Conservation (phyloP, 2,888 invertebrate genomes). For the Tromatobia lineatoria region DNA sequence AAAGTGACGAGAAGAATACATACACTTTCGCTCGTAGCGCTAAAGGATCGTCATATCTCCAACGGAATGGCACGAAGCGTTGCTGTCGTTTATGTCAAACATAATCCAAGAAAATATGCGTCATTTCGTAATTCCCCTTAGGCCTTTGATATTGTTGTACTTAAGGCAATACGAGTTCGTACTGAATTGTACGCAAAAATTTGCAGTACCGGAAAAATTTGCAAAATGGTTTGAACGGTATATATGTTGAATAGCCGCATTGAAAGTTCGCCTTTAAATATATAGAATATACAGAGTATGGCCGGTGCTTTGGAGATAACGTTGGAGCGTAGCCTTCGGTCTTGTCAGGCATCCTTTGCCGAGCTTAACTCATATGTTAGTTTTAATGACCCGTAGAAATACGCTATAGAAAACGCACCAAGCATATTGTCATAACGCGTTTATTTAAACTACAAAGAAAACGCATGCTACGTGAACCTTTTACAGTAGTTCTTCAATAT, state of each 20-base stretch:
- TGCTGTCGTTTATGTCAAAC: conserved; percentile 5
- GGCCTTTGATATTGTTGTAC: neutral
- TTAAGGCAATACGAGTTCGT: too few relatives aligned
- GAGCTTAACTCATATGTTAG: conserved; percentile 43
- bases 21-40: neutral
- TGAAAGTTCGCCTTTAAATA: conserved; percentile 31
- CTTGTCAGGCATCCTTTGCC: conserved; percentile 29
- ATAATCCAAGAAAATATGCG: neutral
- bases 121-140: neutral
- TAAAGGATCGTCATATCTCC: conserved; percentile 5
- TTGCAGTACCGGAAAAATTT: neutral
- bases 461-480: too few relatives aligned
- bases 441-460: neutral
- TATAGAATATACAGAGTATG: conserved; percentile 25
- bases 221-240: neutral
- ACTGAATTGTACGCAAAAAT: too few relatives aligned
- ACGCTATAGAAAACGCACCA: neutral
- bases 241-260: neutral
- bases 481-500: too few relatives aligned
- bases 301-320: conserved; percentile 47
- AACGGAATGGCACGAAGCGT: neutral
- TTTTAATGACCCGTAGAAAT: conserved; percentile 48
- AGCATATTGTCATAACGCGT: conserved; percentile 1
- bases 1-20: neutral
- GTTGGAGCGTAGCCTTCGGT: conserved; percentile 33